phyloP scores from a whole-genome alignment of 2,113 vertebrate genomes.

The Sminthopsis crassicaudata region DNA sequence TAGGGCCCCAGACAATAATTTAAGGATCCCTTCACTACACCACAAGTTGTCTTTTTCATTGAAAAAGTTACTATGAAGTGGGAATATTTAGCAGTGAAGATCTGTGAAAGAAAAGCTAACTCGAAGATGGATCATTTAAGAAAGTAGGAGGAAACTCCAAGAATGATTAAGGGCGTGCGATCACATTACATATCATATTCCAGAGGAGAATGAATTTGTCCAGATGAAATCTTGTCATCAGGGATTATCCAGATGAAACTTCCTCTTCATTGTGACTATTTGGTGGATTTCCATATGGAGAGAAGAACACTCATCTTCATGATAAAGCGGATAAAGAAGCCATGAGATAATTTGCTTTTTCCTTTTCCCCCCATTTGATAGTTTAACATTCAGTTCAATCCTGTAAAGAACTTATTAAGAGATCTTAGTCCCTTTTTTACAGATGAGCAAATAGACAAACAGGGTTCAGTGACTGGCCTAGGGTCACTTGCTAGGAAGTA shows the following conservation, averaged over 20 bases:
- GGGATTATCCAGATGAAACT: constrained; percentile 55
- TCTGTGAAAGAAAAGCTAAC: not conserved
- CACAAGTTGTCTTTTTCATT: not conserved
- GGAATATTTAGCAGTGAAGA: constrained; percentile 3
- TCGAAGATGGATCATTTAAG: constrained; percentile 26
- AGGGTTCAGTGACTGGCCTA: too few relatives aligned
- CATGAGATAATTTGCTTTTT: not conserved
- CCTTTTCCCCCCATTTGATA: not conserved
- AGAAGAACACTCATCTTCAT: not conserved
- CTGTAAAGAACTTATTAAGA: not conserved
- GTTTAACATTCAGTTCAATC: not conserved
- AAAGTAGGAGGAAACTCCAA: constrained; percentile 26
- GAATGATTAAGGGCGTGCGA: constrained; percentile 56
- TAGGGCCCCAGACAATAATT: not conserved
- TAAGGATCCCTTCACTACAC: not conserved
- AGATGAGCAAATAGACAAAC: too few relatives aligned
- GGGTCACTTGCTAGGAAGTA: too few relatives aligned
- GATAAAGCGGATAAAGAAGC: not conserved
- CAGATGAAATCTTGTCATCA: constrained; percentile 58
- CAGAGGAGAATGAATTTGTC: constrained; percentile 54
- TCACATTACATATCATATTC: constrained; percentile 32
- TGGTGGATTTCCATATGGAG: not conserved
- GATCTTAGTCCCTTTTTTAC: not conserved
- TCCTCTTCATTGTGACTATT: constrained; percentile 20
- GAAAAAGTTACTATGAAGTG: not conserved